phyloP scores from a whole-genome alignment of 2,797 vertebrate species.

The Parotocinclus haroldoi region DNA sequence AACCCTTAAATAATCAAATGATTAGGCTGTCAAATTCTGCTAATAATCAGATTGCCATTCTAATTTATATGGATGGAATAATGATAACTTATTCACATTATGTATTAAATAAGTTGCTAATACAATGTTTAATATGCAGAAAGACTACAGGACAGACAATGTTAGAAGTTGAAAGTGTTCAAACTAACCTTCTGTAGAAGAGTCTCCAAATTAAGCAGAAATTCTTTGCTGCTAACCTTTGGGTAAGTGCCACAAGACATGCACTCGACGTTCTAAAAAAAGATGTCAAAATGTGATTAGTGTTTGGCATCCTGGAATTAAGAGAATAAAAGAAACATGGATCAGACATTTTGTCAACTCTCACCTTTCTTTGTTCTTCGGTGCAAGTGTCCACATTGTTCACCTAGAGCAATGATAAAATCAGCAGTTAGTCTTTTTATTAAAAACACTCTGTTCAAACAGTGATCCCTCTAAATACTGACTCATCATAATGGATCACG shows the following conservation, averaged over 20 bases:
- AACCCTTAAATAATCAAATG: no score
- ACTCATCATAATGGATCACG: background rate
- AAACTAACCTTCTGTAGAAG: slow-evolving; percentile 61
- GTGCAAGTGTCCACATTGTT: slow-evolving; percentile 21
- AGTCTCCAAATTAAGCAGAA: slow-evolving; percentile 54
- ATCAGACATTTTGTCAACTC: slow-evolving; percentile 1
- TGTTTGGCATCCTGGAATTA: background rate
- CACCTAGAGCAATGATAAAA: slow-evolving; percentile 31
- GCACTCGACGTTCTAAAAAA: slow-evolving; percentile 54
- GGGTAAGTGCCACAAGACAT: slow-evolving; percentile 49
- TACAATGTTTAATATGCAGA: no score
- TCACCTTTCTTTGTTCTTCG: slow-evolving; percentile 37
- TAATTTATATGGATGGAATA: no score
- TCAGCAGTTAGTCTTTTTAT: background rate
- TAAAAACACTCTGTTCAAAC: background rate
- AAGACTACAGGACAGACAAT: no score
- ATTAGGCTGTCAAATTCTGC: no score
- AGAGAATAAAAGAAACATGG: no score
- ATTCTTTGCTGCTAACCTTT: slow-evolving; percentile 29
- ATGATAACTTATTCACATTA: no score
- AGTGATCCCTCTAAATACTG: background rate
- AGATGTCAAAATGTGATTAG: slow-evolving; percentile 20
- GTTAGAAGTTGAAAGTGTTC: no score
- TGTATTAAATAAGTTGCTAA: no score
- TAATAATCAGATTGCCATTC: no score